Conservation (phyloP, 2,797 vertebrate genomes). For the Delichon dasypus region DNA sequence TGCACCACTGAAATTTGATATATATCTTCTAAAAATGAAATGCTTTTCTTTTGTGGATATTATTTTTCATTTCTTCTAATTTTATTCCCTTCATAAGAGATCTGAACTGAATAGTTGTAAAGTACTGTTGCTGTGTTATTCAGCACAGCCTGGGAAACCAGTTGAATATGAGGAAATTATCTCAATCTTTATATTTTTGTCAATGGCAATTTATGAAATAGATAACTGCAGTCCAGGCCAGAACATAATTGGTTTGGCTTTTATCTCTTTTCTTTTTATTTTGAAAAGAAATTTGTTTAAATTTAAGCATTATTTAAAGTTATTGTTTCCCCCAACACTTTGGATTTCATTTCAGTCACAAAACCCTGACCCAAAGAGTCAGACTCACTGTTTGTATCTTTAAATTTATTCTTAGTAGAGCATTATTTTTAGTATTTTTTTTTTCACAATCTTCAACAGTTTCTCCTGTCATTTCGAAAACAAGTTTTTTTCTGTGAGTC, state of each 20-base stretch:
- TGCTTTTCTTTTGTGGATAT: background rate
- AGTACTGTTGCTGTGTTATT: background rate
- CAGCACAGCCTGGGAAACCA: background rate
- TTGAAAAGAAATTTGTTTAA: background rate
- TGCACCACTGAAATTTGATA: background rate
- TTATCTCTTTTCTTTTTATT: background rate
- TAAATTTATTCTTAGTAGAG: conserved; percentile 88
- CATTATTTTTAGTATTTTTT: conserved; percentile 84
- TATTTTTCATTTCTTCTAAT: background rate
- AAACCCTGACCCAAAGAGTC: conserved; percentile 29
- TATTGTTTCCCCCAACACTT: background rate
- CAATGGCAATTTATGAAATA: background rate
- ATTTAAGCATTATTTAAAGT: background rate
- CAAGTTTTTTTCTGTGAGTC: conserved; percentile 85
- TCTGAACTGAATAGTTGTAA: background rate
- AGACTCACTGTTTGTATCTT: conserved; percentile 79
- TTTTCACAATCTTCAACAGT: conserved; percentile 74
- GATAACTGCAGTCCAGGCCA: background rate
- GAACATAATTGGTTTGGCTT: background rate
- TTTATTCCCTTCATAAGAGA: background rate
- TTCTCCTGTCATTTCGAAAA: conserved; percentile 87
- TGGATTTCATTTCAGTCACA: background rate
- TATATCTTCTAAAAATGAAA: background rate
- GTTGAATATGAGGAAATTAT: background rate
- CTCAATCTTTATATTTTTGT: background rate